Evolutionary conservation across 53 echinoderm and acorn worm species (phyloP).

Genomic region (Luidia sarsii): DNA sequence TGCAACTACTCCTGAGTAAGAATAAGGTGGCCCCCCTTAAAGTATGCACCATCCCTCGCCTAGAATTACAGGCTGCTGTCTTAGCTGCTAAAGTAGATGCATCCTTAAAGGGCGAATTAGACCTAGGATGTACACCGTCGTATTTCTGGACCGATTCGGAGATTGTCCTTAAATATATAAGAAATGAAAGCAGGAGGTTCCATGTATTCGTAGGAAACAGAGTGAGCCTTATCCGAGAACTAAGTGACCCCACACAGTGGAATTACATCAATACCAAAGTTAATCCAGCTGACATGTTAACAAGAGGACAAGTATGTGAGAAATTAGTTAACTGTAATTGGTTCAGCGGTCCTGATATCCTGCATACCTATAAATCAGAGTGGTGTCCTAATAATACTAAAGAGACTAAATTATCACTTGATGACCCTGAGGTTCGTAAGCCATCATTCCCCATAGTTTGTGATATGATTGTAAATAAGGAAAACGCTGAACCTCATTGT

Average conservation of each 20-base stretch:
- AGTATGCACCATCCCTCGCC: conserved; percentile 52
- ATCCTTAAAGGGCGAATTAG: conserved; percentile 34
- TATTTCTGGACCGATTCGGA: conserved; percentile 60
- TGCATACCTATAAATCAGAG: background rate
- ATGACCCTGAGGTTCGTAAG: background rate
- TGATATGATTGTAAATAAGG: background rate
- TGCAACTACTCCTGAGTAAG: conserved; percentile 45
- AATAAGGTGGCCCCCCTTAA: conserved; percentile 54
- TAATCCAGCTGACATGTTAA: background rate
- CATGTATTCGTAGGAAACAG: conserved; percentile 14
- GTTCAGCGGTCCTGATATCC: background rate
- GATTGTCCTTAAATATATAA: conserved; percentile 50
- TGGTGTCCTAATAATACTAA: background rate
- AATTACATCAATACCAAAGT: background rate
- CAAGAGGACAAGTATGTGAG: background rate
- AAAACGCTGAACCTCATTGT: background rate
- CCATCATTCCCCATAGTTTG: background rate
- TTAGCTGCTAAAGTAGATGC: conserved; percentile 40
- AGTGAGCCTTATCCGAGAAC: conserved; percentile 1
- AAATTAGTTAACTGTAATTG: background rate
- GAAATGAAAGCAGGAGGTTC: conserved; percentile 23
- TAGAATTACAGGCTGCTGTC: conserved; percentile 60
- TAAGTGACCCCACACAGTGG: conserved; percentile 14
- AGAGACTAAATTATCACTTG: background rate
- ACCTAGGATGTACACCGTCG: conserved; percentile 5